Evolutionary conservation across 1,140 invertebrate species (phyloP).

Genomic region (Ceratosolen fusciceps): DNA sequence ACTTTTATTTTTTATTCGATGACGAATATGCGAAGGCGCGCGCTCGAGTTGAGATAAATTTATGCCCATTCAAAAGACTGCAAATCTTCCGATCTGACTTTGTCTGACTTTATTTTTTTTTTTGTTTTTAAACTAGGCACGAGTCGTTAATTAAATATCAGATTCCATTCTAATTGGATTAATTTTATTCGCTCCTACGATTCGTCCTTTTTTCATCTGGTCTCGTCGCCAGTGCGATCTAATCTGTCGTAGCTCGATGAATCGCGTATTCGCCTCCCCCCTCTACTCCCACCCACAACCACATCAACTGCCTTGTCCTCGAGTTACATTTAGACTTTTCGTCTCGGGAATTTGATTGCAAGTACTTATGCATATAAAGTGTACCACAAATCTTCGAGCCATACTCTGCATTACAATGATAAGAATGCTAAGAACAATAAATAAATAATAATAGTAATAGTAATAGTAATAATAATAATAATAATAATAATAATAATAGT

Average conservation of each 20-base stretch:
- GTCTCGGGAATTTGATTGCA: too few relatives aligned
- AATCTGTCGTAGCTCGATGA: conserved; percentile 31
- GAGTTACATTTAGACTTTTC: background rate
- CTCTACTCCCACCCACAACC: too few relatives aligned
- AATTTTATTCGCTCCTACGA: conserved; percentile 44
- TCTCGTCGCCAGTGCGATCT: conserved; percentile 34
- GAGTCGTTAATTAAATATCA: conserved; percentile 55
- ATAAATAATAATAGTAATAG: too few relatives aligned
- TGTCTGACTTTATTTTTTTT: conserved; percentile 19
- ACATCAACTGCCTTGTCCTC: too few relatives aligned
- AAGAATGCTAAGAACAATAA: too few relatives aligned
- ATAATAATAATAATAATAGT: too few relatives aligned
- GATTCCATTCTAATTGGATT: conserved; percentile 65
- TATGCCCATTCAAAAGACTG: background rate
- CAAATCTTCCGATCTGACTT: conserved; percentile 12
- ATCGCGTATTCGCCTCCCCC: conserved; percentile 17
- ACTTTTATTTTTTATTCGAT: background rate
- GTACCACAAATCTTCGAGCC: background rate
- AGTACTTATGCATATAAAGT: background rate
- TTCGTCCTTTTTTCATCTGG: conserved; percentile 10
- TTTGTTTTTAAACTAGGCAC: background rate
- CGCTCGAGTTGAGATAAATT: background rate
- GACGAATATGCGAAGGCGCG: background rate
- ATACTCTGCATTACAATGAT: background rate
- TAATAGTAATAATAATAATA: too few relatives aligned